phyloP scores from a whole-genome alignment of 2,888 invertebrate genomes.

The Eupithecia inturbata region DNA sequence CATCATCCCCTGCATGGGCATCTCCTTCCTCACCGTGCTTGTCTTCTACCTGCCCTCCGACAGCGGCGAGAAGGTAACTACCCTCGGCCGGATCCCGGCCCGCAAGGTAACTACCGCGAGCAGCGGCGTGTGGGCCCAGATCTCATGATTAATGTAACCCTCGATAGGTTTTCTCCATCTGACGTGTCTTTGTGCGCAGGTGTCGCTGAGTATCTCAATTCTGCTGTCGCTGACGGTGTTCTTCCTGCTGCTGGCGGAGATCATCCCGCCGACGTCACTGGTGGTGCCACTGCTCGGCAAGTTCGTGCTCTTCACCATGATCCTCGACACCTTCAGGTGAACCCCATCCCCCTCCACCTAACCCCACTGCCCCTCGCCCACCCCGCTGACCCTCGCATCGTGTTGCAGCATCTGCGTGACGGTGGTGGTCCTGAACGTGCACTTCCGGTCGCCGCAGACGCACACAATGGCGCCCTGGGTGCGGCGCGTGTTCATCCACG shows the following conservation, averaged over 20 bases:
- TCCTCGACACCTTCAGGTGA: slow-evolving; percentile 96
- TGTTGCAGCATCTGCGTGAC: slow-evolving; percentile 93
- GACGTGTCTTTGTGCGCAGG: slow-evolving; percentile 60
- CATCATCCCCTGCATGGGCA: slow-evolving; percentile 98
- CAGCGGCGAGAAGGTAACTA: slow-evolving; percentile 94
- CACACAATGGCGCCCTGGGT: slow-evolving; percentile 99
- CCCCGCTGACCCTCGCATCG: not conserved
- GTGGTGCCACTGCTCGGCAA: slow-evolving; percentile 97
- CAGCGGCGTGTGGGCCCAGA: not conserved
- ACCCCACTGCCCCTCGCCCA: not conserved
- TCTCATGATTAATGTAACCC: not conserved
- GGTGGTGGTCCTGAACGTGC: slow-evolving; percentile 98
- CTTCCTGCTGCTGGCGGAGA: slow-evolving; percentile 91
- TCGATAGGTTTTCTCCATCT: not conserved
- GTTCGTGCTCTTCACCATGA: slow-evolving; percentile 98
- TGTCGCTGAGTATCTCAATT: slow-evolving; percentile 98
- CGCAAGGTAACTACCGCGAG: not conserved
- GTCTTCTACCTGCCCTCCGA: slow-evolving; percentile 99
- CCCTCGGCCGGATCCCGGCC: not conserved
- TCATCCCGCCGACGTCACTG: slow-evolving; percentile 91
- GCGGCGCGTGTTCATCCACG: slow-evolving; percentile 97
- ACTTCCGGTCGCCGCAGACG: slow-evolving; percentile 98
- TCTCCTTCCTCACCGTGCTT: slow-evolving; percentile 97
- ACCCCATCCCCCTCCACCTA: slow-evolving; percentile 22
- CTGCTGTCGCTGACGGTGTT: slow-evolving; percentile 97